These are phyloP conservation scores for Eupeodes latifasciatus DNA, from an alignment of 2,888 invertebrate species.

Conservation along the genomic window DNA sequence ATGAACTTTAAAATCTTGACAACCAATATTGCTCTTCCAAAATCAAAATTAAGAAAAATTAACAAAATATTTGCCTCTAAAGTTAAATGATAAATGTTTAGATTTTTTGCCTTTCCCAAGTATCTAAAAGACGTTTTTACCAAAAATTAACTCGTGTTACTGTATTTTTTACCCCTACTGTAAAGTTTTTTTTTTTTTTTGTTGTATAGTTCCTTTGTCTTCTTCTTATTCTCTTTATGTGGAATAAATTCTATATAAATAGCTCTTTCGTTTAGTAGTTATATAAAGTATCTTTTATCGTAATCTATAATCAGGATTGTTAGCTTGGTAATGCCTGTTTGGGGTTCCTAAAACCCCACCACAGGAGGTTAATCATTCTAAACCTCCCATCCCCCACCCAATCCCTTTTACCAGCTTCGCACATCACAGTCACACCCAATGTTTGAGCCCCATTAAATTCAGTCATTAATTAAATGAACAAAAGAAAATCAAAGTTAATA, in stretches of 20 bases:
- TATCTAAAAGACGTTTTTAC: no score
- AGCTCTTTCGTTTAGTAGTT: not conserved
- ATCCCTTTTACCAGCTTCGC: not conserved
- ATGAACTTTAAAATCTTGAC: no score
- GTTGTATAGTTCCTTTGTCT: not conserved
- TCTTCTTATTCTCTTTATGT: not conserved
- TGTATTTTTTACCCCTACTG: no score
- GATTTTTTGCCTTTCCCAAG: no score
- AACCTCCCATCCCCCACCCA: not conserved
- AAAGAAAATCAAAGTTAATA: conserved; percentile 75
- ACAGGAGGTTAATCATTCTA: not conserved
- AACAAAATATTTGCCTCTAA: no score
- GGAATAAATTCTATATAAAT: conserved; percentile 46
- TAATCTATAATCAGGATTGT: conserved; percentile 56
- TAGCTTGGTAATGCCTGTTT: conserved; percentile 31
- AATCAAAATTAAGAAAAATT: no score
- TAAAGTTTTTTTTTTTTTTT: no score
- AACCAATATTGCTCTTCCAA: no score
- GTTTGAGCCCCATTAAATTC: conserved; percentile 60
- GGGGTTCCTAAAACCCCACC: not conserved
- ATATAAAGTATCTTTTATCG: not conserved
- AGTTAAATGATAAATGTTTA: no score
- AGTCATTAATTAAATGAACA: conserved; percentile 75
- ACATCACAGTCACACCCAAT: conserved; percentile 36
- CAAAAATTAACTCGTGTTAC: no score